These are phyloP conservation scores for Gila orcuttii DNA, from an alignment of 2,113 vertebrate genomes.

Conservation along the genomic window DNA sequence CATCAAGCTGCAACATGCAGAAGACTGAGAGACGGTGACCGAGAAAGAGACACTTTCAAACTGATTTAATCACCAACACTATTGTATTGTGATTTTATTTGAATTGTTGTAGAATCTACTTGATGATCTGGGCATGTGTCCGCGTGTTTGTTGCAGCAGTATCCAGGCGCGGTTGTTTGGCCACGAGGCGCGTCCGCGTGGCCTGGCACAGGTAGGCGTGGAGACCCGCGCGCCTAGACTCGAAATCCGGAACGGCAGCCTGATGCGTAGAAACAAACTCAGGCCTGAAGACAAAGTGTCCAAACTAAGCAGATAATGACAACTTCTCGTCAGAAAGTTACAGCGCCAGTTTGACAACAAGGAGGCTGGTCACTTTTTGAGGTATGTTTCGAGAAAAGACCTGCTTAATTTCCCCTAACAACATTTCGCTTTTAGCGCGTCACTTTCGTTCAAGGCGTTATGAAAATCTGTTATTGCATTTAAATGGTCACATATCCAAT, in stretches of 20 bases:
- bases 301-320: not conserved
- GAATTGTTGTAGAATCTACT: not conserved
- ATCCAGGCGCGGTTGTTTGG: not conserved
- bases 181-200: conserved; percentile 2
- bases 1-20: conserved; percentile 4
- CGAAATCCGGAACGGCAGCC: conserved; percentile 15
- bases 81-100: not conserved
- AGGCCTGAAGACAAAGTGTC: not conserved
- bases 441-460: not conserved
- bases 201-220: conserved; percentile 22
- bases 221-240: conserved; percentile 26
- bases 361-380: not conserved
- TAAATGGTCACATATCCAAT: not conserved
- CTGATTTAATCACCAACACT: not conserved
- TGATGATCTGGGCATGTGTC: not conserved
- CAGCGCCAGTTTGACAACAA: not conserved
- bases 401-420: not conserved
- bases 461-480: not conserved
- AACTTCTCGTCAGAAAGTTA: not conserved
- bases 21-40: not conserved
- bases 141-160: not conserved
- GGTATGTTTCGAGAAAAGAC: conserved; percentile 4
- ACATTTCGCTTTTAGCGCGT: not conserved
- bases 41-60: not conserved
- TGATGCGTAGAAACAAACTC: not conserved